phyloP scores from a whole-genome alignment of 2,888 invertebrate genomes.

The Helobdella robusta region DNA sequence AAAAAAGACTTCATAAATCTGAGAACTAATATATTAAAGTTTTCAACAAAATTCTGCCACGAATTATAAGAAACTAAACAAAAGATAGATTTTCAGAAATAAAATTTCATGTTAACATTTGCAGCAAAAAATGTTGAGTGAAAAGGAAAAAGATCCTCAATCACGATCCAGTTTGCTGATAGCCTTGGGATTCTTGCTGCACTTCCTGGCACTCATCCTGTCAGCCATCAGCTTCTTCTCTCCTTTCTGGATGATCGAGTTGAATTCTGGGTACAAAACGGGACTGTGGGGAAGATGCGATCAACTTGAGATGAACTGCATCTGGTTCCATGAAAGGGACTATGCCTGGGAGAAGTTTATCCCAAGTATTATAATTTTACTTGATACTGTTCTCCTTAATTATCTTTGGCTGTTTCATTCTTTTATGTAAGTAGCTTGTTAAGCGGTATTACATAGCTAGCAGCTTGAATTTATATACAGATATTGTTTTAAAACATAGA shows the following conservation, averaged over 20 bases:
- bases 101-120: too few relatives aligned
- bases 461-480: too few relatives aligned
- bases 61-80: background rate
- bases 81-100: too few relatives aligned
- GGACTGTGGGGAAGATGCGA: constrained; percentile 30
- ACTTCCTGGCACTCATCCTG: constrained; percentile 27
- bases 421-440: background rate
- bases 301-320: constrained; percentile 26
- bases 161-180: constrained; percentile 24
- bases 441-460: background rate
- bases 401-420: background rate
- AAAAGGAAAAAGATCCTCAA: constrained; percentile 52
- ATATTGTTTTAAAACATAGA: too few relatives aligned
- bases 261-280: constrained; percentile 27
- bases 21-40: too few relatives aligned
- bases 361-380: constrained; percentile 21
- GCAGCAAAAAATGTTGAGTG: background rate
- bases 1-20: too few relatives aligned
- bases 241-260: constrained; percentile 29
- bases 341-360: constrained; percentile 30
- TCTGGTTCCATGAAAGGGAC: constrained; percentile 30
- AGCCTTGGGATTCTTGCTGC: constrained; percentile 22
- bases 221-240: constrained; percentile 28
- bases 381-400: background rate
- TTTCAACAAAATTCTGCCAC: background rate